Evolutionary conservation across 2,888 invertebrate genomes (phyloP), one percentile per base, ranked within the genome.

Genomic region (Xestobium rufovillosum): DNA sequence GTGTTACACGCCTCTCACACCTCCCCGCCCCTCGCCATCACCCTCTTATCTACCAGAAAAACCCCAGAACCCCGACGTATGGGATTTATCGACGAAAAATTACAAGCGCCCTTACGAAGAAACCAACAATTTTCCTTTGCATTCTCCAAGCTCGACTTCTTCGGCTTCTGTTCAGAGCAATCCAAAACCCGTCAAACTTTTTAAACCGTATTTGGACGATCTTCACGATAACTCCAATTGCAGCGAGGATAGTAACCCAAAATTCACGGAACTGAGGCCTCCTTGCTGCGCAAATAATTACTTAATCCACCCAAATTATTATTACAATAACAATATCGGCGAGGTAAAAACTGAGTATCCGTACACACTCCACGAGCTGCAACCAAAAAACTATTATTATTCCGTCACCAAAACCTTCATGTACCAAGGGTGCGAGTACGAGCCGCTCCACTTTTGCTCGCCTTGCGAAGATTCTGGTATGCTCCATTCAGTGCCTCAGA

Each of bases 151-250:
- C 19, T 15, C 36, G 43, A 31, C 26, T 8, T 13, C 26, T 9
- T n/a, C 36, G 3, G 32, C 6, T 17, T n/a, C 12, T 27, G 14
- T 14, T 36, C 14, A 42, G 16, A 9, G 8, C 6, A 13, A 9
- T 33, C 59, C 66, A 29, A 78, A 76, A 61, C 80, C 83, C 34
- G 77, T 81, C 51, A 84, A 84, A 59, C 66, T 84, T 26, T 85
- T 85, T 65, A 80, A 84, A 57, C 85, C 84, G 16, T 85, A 84
- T 61, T 68, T 83, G 33, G 70, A 81, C 44, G 82, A 79, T 52
- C 74, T 80, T 27, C 70, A 75, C 27, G 72, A 73, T 38, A 71
- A 70, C 35, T 57, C 60, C 9, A 48, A 47, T 30, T 45, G 41
- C 26, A 42, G 39, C 38, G 39, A 45, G 14, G 45, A 48, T 28